Conservation (phyloP, 1,140 invertebrate species). For the Drosophila hydei region DNA sequence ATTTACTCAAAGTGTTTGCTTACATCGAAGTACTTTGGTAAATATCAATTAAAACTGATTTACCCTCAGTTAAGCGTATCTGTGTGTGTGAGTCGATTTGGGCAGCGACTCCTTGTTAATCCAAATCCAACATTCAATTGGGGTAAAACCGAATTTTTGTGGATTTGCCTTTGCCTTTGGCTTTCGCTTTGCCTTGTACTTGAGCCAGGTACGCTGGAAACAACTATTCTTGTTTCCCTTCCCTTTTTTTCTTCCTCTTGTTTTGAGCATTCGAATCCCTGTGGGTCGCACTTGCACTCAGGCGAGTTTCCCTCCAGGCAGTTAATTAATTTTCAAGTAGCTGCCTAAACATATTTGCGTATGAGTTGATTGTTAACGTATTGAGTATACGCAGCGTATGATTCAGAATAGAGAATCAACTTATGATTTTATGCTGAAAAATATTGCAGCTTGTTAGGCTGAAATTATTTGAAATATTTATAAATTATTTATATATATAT, state of each 20-base stretch:
- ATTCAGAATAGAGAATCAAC: not conserved
- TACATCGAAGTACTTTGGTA: constrained; percentile 78
- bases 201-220: constrained; percentile 35
- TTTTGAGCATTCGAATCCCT: constrained; percentile 11
- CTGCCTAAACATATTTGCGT: constrained; percentile 52
- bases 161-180: constrained; percentile 45
- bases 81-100: constrained; percentile 25
- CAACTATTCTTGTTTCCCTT: constrained; percentile 22
- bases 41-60: constrained; percentile 83
- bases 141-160: constrained; percentile 58
- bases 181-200: constrained; percentile 39
- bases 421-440: not conserved
- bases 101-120: constrained; percentile 55
- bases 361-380: constrained; percentile 24
- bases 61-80: constrained; percentile 37
- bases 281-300: constrained; percentile 15
- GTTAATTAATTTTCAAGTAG: constrained; percentile 75
- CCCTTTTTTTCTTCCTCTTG: constrained; percentile 12
- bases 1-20: constrained; percentile 74
- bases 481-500: constrained; percentile 2
- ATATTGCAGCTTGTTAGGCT: not conserved
- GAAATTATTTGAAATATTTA: not conserved
- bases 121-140: constrained; percentile 55
- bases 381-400: constrained; percentile 38
- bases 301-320: constrained; percentile 20